Conservation (phyloP, 2,797 vertebrate genomes). For the Typhlichthys eigenmanni region DNA sequence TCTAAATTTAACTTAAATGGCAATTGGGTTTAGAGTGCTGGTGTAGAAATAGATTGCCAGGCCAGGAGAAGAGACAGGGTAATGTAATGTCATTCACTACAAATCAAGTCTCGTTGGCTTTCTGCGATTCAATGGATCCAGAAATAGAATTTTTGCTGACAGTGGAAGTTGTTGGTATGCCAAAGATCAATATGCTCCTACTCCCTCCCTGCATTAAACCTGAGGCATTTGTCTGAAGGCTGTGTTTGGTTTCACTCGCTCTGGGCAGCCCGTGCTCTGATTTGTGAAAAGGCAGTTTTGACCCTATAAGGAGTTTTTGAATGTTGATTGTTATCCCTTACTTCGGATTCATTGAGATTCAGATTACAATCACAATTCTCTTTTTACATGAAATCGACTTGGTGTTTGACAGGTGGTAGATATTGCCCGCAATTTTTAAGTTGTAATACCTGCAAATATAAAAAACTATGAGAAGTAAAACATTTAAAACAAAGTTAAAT, state of each 20-base stretch:
- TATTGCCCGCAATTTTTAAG: not conserved
- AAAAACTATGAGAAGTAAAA: too few species aligned
- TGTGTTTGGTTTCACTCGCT: slow-evolving; percentile 61
- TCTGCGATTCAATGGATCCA: slow-evolving; percentile 62
- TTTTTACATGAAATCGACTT: not conserved
- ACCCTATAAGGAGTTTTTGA: slow-evolving; percentile 37
- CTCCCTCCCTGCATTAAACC: slow-evolving; percentile 44
- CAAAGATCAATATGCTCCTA: slow-evolving; percentile 71
- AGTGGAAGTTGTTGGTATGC: slow-evolving; percentile 70
- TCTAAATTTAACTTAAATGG: slow-evolving; percentile 57
- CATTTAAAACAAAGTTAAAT: too few species aligned
- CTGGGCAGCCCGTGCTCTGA: slow-evolving; percentile 45
- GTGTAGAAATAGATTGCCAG: slow-evolving; percentile 60
- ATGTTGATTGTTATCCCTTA: slow-evolving; percentile 16
- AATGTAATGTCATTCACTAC: slow-evolving; percentile 60
- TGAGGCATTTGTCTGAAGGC: slow-evolving; percentile 56
- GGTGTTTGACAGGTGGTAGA: not conserved
- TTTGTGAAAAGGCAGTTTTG: slow-evolving; percentile 33
- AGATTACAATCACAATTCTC: slow-evolving; percentile 7
- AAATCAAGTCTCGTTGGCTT: slow-evolving; percentile 68
- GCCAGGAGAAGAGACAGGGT: slow-evolving; percentile 44
- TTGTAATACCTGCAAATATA: too few species aligned
- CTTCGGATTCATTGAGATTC: slow-evolving; percentile 19
- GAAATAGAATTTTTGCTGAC: slow-evolving; percentile 80
- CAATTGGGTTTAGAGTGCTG: slow-evolving; percentile 34